A percentile compares a stretch with the other conserved stretches of the same genome.
Evolutionary conservation across 2,797 vertebrate genomes (phyloP).

Genomic region (Rousettus madagascariensis): DNA sequence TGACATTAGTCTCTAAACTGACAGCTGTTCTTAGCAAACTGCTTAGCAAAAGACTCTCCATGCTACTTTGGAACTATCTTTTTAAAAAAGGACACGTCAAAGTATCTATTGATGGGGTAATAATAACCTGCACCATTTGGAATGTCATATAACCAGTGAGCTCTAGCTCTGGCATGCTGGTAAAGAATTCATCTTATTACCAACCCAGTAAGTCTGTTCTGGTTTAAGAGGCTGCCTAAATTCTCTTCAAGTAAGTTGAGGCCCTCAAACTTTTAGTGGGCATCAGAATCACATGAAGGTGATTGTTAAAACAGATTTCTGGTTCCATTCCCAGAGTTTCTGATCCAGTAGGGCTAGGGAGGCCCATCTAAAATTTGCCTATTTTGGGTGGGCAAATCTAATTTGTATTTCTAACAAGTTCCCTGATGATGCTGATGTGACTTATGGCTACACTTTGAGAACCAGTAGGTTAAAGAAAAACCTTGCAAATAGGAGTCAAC

Average conservation of each 20-base stretch:
- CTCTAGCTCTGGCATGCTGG: neutral
- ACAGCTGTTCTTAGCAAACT: neutral
- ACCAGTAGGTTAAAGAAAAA: neutral
- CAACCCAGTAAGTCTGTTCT: neutral
- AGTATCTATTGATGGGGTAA: neutral
- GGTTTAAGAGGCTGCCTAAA: neutral
- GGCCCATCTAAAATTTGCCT: neutral
- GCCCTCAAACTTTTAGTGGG: neutral
- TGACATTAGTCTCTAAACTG: neutral
- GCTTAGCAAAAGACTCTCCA: neutral
- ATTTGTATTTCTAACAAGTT: constrained; percentile 22
- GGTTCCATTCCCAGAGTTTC: neutral
- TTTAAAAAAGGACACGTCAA: neutral
- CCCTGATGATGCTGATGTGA: neutral
- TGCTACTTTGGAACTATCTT: neutral
- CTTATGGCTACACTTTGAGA: constrained; percentile 6
- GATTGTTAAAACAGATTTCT: constrained; percentile 24
- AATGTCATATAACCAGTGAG: neutral
- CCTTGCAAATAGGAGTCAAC: neutral
- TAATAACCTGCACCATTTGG: neutral
- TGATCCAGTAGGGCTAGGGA: neutral
- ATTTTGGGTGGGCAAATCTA: neutral
- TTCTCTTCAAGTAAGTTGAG: neutral
- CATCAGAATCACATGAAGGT: neutral
- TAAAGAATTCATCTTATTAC: neutral